Percentiles rank a stretch among this genome's conserved stretches.
phyloP scores from a whole-genome alignment of 1,140 invertebrate genomes.

The Hesperophylax magnus region DNA sequence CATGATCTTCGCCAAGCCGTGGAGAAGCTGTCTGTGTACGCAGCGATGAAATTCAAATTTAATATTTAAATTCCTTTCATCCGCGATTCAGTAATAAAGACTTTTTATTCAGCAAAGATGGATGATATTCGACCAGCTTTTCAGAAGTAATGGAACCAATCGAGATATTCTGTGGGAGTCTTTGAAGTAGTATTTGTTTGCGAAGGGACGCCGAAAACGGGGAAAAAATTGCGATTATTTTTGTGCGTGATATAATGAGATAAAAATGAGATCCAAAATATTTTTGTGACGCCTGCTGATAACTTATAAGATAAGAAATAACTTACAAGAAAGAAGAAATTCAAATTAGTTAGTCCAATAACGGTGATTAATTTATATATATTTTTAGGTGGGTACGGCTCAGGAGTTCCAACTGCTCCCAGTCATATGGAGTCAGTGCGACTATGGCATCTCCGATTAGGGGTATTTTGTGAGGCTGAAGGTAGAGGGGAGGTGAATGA shows the following conservation, averaged over 20 bases:
- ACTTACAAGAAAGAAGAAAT: too few species aligned
- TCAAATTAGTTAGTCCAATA: too few species aligned
- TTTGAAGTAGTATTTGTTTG: conserved; percentile 23
- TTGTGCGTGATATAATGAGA: not conserved
- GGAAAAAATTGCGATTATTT: not conserved
- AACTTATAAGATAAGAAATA: too few species aligned
- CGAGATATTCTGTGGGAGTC: not conserved
- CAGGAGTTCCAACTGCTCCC: too few species aligned
- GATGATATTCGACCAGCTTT: conserved; percentile 1
- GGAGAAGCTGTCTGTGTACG: not conserved
- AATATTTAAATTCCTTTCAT: conserved; percentile 40
- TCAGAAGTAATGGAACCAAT: conserved; percentile 28
- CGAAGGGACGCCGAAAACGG: not conserved
- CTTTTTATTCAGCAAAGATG: conserved; percentile 5
- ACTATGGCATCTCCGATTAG: too few species aligned
- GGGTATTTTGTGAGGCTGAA: too few species aligned
- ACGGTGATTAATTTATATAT: too few species aligned
- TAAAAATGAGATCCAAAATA: not conserved
- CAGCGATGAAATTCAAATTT: conserved; percentile 40
- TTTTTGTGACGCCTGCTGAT: too few species aligned
- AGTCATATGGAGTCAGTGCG: too few species aligned
- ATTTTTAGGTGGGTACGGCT: too few species aligned
- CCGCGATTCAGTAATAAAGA: conserved; percentile 28
- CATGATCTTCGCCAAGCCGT: conserved; percentile 40
- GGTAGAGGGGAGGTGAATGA: too few species aligned